A percentile compares a stretch with the other conserved stretches of the same genome.
Conservation (phyloP, 2,888 invertebrate genomes). For the Parapristionchus giblindavisi region DNA sequence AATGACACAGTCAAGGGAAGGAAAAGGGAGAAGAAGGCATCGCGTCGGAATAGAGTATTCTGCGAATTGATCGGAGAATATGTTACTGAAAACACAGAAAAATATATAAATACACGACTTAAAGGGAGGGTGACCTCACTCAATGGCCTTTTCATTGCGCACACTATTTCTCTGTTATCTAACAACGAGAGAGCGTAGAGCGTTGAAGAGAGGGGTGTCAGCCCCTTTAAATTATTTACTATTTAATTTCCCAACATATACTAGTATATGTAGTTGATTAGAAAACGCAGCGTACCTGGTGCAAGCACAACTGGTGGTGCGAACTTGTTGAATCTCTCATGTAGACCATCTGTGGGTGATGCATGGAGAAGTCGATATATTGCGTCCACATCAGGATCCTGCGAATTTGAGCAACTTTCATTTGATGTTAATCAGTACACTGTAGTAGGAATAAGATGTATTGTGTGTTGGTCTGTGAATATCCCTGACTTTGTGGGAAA, state of each 20-base stretch:
- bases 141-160: no score
- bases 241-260: background rate
- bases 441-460: no score
- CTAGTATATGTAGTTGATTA: background rate
- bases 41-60: constrained; percentile 52
- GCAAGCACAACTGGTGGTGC: constrained; percentile 49
- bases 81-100: constrained; percentile 27
- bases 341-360: constrained; percentile 39
- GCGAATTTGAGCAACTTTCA: background rate
- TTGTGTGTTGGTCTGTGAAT: no score
- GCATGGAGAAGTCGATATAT: constrained; percentile 48
- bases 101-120: background rate
- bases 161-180: no score
- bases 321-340: constrained; percentile 47
- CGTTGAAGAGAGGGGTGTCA: no score
- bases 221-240: background rate
- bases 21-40: constrained; percentile 52
- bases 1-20: constrained; percentile 54
- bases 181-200: no score
- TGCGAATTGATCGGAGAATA: constrained; percentile 57
- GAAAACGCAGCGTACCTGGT: constrained; percentile 35
- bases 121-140: no score
- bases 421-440: no score
- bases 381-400: constrained; percentile 41
- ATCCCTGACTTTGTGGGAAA: no score